These are phyloP conservation scores for Neria commutata DNA, from an alignment of 2,888 invertebrate species.

Conservation along the genomic window DNA sequence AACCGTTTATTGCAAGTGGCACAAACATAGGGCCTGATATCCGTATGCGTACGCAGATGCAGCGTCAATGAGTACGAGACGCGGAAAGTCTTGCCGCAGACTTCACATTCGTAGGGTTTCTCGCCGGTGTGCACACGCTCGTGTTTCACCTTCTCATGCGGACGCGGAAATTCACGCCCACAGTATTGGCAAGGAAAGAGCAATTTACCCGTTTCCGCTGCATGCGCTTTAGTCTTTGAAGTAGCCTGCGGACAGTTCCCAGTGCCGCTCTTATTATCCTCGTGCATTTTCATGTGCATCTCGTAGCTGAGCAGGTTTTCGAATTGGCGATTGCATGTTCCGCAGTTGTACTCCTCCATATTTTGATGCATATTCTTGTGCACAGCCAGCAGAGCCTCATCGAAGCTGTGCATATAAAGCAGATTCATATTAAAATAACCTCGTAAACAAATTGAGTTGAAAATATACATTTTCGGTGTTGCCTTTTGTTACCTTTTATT, in stretches of 20 bases:
- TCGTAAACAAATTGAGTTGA: background rate
- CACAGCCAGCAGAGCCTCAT: constrained; percentile 56
- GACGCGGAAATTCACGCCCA: constrained; percentile 72
- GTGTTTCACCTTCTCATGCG: constrained; percentile 83
- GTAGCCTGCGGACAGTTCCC: background rate
- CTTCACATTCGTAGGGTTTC: constrained; percentile 79
- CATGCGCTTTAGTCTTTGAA: constrained; percentile 20
- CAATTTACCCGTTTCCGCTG: constrained; percentile 35
- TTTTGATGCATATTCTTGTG: constrained; percentile 73
- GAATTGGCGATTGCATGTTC: constrained; percentile 76
- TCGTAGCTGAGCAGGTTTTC: constrained; percentile 69
- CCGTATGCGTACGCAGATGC: constrained; percentile 81
- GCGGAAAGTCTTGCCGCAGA: constrained; percentile 80
- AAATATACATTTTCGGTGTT: background rate
- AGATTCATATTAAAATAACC: no score
- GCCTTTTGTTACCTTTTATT: constrained; percentile 56
- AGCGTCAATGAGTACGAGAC: constrained; percentile 80
- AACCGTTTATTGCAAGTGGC: constrained; percentile 71
- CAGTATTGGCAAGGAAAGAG: constrained; percentile 77
- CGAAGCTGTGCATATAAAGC: constrained; percentile 42
- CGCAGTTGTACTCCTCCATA: constrained; percentile 67
- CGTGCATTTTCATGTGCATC: constrained; percentile 78
- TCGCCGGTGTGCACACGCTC: constrained; percentile 85
- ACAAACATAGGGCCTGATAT: constrained; percentile 77
- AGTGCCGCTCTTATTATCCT: constrained; percentile 27